These are phyloP conservation scores for Rhagonycha lutea DNA, from an alignment of 2,888 invertebrate genomes.

Conservation along the genomic window DNA sequence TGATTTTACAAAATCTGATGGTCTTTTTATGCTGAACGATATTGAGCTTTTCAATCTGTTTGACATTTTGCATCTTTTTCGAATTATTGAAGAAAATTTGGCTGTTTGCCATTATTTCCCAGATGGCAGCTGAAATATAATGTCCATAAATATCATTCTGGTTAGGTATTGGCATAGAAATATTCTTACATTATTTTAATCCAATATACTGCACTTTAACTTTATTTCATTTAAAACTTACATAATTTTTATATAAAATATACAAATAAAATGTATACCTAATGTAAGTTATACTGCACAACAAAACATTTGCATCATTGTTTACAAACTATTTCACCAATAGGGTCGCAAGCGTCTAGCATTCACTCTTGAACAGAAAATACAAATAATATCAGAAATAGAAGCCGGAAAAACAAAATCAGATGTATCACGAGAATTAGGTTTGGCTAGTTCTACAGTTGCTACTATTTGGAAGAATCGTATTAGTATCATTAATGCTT, in stretches of 20 bases:
- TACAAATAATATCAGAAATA: slow-evolving; percentile 64
- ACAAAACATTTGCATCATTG: slow-evolving; percentile 1
- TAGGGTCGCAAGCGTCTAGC: slow-evolving; percentile 65
- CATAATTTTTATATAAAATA: background rate
- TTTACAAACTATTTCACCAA: slow-evolving; percentile 31
- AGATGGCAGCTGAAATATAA: too few species aligned
- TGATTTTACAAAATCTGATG: too few species aligned
- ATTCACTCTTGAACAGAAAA: slow-evolving; percentile 65
- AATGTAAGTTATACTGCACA: background rate
- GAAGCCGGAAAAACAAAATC: slow-evolving; percentile 63
- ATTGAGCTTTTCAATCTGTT: too few species aligned
- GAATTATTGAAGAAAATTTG: too few species aligned
- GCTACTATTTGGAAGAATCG: slow-evolving; percentile 64
- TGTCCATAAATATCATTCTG: too few species aligned
- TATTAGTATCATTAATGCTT: slow-evolving; percentile 55
- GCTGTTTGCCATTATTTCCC: too few species aligned
- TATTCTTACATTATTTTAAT: too few species aligned
- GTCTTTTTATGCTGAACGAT: too few species aligned
- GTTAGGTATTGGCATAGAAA: too few species aligned
- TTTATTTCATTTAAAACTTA: background rate
- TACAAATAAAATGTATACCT: background rate
- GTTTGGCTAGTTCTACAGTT: slow-evolving; percentile 61
- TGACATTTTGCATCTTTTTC: too few species aligned
- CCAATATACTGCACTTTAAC: too few species aligned
- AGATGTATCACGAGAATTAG: slow-evolving; percentile 61